Conservation (phyloP, 1,140 invertebrate species). For the Drosophila tani region DNA sequence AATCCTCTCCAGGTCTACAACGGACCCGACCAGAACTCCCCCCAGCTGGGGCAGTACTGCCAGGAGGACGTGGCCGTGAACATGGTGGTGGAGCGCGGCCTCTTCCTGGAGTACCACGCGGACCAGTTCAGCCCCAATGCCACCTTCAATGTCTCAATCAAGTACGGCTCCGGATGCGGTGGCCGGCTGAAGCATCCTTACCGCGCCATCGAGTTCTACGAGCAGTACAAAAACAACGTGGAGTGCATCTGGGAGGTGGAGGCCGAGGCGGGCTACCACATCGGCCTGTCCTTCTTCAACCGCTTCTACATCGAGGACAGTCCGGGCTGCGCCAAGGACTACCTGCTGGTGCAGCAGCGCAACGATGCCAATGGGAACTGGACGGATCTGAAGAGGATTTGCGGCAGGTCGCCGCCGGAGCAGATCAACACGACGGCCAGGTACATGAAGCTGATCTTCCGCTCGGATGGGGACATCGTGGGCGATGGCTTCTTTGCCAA, state of each 20-base stretch:
- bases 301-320: slow-evolving; percentile 91
- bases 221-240: slow-evolving; percentile 89
- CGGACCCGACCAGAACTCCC: slow-evolving; percentile 86
- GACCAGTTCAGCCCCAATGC: slow-evolving; percentile 66
- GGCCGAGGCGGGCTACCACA: slow-evolving; percentile 88
- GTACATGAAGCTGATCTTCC: slow-evolving; percentile 90
- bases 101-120: slow-evolving; percentile 90
- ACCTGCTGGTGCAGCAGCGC: slow-evolving; percentile 85
- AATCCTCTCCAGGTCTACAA: slow-evolving; percentile 85
- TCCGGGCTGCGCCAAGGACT: slow-evolving; percentile 92
- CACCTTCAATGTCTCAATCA: slow-evolving; percentile 86
- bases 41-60: slow-evolving; percentile 88
- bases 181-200: slow-evolving; percentile 77
- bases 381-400: slow-evolving; percentile 87
- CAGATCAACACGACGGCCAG: slow-evolving; percentile 88
- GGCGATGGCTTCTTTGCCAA: slow-evolving; percentile 90
- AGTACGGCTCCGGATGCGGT: slow-evolving; percentile 77
- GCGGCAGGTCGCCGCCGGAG: slow-evolving; percentile 89
- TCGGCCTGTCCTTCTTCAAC: slow-evolving; percentile 89
- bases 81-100: slow-evolving; percentile 84
- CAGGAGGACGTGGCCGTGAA: slow-evolving; percentile 85
- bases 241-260: slow-evolving; percentile 93
- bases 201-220: slow-evolving; percentile 57
- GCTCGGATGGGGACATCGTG: slow-evolving; percentile 88
- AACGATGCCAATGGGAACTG: slow-evolving; percentile 81